Base-by-base conservation (phyloP, 1,140 invertebrate genomes). In the Epicauta chinensis region DNA sequence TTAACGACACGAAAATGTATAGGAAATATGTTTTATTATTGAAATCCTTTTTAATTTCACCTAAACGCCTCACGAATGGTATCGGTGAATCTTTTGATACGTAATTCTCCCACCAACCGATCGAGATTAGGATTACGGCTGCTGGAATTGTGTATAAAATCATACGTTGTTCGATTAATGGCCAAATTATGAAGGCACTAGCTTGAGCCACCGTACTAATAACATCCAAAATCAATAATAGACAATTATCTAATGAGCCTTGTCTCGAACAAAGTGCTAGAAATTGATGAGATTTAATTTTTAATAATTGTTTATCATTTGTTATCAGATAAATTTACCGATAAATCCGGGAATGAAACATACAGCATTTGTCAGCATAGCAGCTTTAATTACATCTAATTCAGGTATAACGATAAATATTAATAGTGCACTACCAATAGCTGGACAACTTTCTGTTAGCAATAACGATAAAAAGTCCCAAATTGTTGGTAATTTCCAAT, bases 351-450 rank as follows among this genome's bases (percentile, higher is more conserved):
- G 94, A 2, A 97, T 73, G 38, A 95, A 83, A 68, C 89, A 95
- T 14, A 97, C 81, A 60, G 89, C 95, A 71, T 94, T 96, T 11
- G 93, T 93, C 17, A 97, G 73, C 87, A 97, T 93, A 5, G 91
- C 84, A 0, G 88, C 92, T 71, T 92, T 89, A 15, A 96, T 81
- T 11, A 92, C 89, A 69, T 97, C 91, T 23, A 97, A 67, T 59
- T 91, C 83, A 0, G 95, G 94, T 6, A 97, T 75, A 31, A 97
- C 82, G 13, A 83, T 78, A 63, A 93, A 93, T 48, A 95, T 82
- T 42, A 97, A 73, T n/a, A 96, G 65, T 0, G 84, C 85, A 35
- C 93, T 71, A 1, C 95, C 95, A 35, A 92, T 74, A 0, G 87
- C 83, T 63, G 95, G 91, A 11, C 92, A 74, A 2, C 86, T 84